Evolutionary conservation across 2,888 invertebrate species (phyloP).

Genomic region (Drosophila tripunctata): DNA sequence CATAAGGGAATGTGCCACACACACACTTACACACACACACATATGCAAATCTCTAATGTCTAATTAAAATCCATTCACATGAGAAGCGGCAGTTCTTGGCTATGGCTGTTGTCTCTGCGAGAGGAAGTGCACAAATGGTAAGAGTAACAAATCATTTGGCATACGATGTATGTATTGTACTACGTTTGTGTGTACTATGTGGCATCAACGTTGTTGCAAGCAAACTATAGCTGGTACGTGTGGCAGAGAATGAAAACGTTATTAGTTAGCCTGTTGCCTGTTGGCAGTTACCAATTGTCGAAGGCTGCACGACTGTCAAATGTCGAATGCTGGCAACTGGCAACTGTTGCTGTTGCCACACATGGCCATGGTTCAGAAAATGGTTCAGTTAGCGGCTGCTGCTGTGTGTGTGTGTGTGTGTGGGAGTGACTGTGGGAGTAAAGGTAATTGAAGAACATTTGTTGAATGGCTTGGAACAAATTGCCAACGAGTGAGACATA

Average conservation of each 20-base stretch:
- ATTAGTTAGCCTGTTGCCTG: slow-evolving; percentile 35
- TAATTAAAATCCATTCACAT: slow-evolving; percentile 50
- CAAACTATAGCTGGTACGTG: not conserved
- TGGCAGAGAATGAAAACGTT: slow-evolving; percentile 22
- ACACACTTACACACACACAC: not conserved
- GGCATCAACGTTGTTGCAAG: slow-evolving; percentile 18
- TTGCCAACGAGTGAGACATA: slow-evolving; percentile 39
- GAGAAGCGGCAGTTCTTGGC: slow-evolving; percentile 2
- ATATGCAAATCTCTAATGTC: slow-evolving; percentile 47
- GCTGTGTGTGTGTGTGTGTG: slow-evolving; percentile 23
- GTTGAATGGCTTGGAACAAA: slow-evolving; percentile 78
- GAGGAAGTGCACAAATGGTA: slow-evolving; percentile 28
- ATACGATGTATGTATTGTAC: too few species aligned
- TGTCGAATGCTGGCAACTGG: slow-evolving; percentile 55
- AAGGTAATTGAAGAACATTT: slow-evolving; percentile 80
- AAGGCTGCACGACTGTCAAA: slow-evolving; percentile 55
- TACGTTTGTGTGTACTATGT: not conserved
- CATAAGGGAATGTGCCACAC: slow-evolving; percentile 13
- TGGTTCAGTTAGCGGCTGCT: slow-evolving; percentile 42
- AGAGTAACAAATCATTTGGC: slow-evolving; percentile 59
- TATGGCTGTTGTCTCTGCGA: not conserved
- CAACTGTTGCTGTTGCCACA: slow-evolving; percentile 31
- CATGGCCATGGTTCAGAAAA: slow-evolving; percentile 53
- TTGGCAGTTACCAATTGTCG: slow-evolving; percentile 40
- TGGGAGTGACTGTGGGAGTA: slow-evolving; percentile 19